Base-by-base conservation (phyloP, 2,113 vertebrate genomes). In the Atractosteus spatula region DNA sequence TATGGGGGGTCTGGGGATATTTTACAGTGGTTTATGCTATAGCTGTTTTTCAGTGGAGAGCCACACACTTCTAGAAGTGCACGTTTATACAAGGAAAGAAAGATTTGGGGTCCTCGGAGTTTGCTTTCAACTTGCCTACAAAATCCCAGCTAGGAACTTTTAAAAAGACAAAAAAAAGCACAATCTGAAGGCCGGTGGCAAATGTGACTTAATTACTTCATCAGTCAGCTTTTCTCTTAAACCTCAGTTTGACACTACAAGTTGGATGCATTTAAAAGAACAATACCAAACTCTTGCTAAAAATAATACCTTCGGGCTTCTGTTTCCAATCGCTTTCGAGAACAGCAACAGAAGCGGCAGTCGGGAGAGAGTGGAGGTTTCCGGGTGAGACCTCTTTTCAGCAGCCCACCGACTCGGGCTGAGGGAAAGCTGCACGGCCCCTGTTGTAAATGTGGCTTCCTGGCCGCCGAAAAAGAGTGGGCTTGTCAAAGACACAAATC, bases 401-500 rank as follows among this genome's bases (percentile, higher is more conserved):
- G 84, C 86, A 89, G 89, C 85, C 87, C 87, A 89, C 86, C 88
- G 90, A 82, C 80, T 81, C 80, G 3, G 41, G 74, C 82, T 71
- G 72, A 69, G 71, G 72, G 61, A 75, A 77, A 76, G 71, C 78
- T 81, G 89, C 87, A 85, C 79, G 88, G 84, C 86, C 81, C 29
- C 83, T 85, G 80, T 70, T 70, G 80, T 76, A 69, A 29, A 29
- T 86, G 85, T 83, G 84, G 82, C 85, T 89, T 89, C 87, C 88
- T 87, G 88, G 89, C 87, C 89, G 86, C 88, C 75, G 83, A 91
- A 89, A 90, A 89, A 82, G 80, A 83, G 78, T 66, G 77, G 55
- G 77, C 85, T 87, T 90, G 88, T 88, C 87, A 87, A 87, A 95
- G 95, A 91, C 84, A 92, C 87, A 93, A 96, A 98, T 98, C 96